Base-by-base conservation (phyloP, 2,888 invertebrate species). In the Ctena decussata region DNA sequence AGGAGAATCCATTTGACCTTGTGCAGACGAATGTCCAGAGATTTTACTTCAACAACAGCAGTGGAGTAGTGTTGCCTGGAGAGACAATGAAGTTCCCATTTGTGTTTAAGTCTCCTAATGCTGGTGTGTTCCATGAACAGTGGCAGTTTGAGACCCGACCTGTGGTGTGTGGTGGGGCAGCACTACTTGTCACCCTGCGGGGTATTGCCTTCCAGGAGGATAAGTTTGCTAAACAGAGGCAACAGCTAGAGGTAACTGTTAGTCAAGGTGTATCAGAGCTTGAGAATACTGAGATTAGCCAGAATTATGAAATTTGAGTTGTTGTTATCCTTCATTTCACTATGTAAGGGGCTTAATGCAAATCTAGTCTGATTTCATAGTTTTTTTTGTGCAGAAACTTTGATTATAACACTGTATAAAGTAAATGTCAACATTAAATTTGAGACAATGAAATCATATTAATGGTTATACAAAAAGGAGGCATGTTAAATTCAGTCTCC, bases 31-130 rank as follows among this genome's bases (percentile, higher is more conserved):
- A 92, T 77, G 92, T 94, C 0, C 95, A 95, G 86, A 90, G 95
- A 35, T 96, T 96, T 86, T 96, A 96, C 91, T 96, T 96, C 90
- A 95, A 96, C 92, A 95, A 94, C 78, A 94, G 93, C 82, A 93
- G 92, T 87, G 95, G 95, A 93, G 95, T 96, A 15, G 94, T 96
- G 30, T 89, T 96, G 69, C 96, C 96, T 11, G 95, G 95, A 27
- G 95, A 95, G 82, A 94, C 93, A 0, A 92, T 95, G 87, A 93
- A 93, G 83, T 94, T 96, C 81, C 95, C 95, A 11, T 95, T 96
- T 90, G 94, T 95, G 57, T 96, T 96, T 89, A 96, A 96, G 85
- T 96, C 96, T 5, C 94, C 93, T 8, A 94, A 94, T 82, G 93
- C 95, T 53, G 96, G 96, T 0, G 94, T 96, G 12, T 96, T 95